Evolutionary conservation across 2,888 invertebrate genomes (phyloP).

Genomic region (Hoplodrina blanda): DNA sequence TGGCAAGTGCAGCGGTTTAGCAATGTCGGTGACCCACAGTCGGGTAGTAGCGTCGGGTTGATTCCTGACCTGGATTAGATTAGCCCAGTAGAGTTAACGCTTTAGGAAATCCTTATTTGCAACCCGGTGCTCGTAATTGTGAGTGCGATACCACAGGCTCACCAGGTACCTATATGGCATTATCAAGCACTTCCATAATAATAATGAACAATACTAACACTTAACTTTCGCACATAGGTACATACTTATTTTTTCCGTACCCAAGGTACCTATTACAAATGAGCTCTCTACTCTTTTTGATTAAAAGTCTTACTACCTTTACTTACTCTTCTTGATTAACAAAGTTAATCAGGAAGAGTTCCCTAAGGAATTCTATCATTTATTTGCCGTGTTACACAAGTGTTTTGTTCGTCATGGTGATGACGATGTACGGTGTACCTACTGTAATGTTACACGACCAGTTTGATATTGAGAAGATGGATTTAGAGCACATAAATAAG

Average conservation of each 20-base stretch:
- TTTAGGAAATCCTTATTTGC: slow-evolving; percentile 49
- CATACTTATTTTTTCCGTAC: background rate
- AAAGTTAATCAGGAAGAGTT: slow-evolving; percentile 29
- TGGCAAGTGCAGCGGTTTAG: background rate
- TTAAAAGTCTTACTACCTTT: slow-evolving; percentile 36
- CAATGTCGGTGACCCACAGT: background rate
- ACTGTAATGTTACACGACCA: background rate
- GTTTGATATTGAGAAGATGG: background rate
- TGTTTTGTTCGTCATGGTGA: slow-evolving; percentile 9
- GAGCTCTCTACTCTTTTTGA: slow-evolving; percentile 31
- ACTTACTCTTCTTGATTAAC: slow-evolving; percentile 33
- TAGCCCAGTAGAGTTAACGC: slow-evolving; percentile 30
- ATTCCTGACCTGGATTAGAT: slow-evolving; percentile 40
- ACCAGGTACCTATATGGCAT: background rate
- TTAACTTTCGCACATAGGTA: slow-evolving; percentile 2
- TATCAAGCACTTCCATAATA: slow-evolving; percentile 1
- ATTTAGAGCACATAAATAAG: slow-evolving; percentile 3
- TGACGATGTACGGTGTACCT: no score
- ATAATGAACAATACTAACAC: background rate
- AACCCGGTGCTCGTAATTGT: slow-evolving; percentile 29
- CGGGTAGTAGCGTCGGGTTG: slow-evolving; percentile 26
- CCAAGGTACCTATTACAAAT: slow-evolving; percentile 24
- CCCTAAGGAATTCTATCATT: slow-evolving; percentile 5
- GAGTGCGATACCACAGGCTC: slow-evolving; percentile 1
- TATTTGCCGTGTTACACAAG: slow-evolving; percentile 1